phyloP scores from a whole-genome alignment of 2,888 invertebrate species.

The Prenolepis imparis region DNA sequence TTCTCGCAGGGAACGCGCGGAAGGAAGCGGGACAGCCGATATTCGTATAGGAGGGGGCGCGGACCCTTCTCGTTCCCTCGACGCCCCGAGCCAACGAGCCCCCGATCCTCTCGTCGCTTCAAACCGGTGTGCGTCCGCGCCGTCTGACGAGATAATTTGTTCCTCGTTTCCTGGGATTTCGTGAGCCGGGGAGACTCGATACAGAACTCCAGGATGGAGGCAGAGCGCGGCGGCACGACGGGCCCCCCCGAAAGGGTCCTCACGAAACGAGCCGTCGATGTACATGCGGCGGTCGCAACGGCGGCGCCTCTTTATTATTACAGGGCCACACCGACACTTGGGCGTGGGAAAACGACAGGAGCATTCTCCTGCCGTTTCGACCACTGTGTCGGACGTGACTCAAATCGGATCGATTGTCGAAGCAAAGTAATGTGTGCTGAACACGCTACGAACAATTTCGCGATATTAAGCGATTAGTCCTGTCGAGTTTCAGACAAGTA shows the following conservation, averaged over 20 bases:
- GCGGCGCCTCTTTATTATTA: constrained; percentile 79
- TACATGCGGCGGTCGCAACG: constrained; percentile 45
- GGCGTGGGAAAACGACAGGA: constrained; percentile 76
- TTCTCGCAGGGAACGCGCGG: constrained; percentile 59
- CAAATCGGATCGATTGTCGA: constrained; percentile 10
- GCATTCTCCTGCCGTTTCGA: constrained; percentile 25
- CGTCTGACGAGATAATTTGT: constrained; percentile 86
- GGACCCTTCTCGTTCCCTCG: constrained; percentile 56
- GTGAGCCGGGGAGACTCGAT: constrained; percentile 60
- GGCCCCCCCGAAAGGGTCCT: background rate
- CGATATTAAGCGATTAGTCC: background rate
- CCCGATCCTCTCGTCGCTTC: constrained; percentile 75
- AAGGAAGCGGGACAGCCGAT: constrained; percentile 58
- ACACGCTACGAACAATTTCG: constrained; percentile 28
- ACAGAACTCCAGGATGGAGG: constrained; percentile 29
- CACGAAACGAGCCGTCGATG: constrained; percentile 59
- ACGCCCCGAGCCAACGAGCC: constrained; percentile 67
- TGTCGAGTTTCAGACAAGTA: background rate
- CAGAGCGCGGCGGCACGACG: constrained; percentile 50
- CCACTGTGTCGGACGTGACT: constrained; percentile 23
- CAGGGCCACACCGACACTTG: constrained; percentile 69
- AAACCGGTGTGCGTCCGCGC: constrained; percentile 75
- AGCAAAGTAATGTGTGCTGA: background rate
- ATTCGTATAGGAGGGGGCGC: constrained; percentile 50
- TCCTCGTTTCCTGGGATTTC: constrained; percentile 85